A percentile compares a stretch with the other conserved stretches of the same genome.
Evolutionary conservation across 2,797 vertebrate genomes (phyloP).

Genomic region (Cyprinella venusta): DNA sequence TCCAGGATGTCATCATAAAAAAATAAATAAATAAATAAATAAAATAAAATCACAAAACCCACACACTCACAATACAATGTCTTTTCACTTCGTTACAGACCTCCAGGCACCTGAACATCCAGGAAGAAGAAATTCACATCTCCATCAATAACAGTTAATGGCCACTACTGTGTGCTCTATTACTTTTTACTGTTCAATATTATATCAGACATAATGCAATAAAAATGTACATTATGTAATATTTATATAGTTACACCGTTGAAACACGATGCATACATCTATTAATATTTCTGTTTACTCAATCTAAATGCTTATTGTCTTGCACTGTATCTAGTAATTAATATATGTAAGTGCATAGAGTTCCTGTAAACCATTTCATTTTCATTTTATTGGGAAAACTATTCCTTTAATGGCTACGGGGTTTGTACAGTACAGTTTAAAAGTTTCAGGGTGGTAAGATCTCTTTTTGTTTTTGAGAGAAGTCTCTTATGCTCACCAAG

Average conservation of each 20-base stretch:
- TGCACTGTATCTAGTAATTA: neutral
- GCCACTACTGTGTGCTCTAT: neutral
- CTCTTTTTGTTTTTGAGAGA: neutral
- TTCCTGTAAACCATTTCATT: neutral
- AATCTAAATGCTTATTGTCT: neutral
- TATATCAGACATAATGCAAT: neutral
- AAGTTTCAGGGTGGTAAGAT: neutral
- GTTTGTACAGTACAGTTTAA: neutral
- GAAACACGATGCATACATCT: neutral
- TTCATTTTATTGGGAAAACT: slow-evolving; percentile 1
- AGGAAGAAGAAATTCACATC: neutral
- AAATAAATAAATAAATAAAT: too few species aligned
- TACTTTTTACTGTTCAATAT: neutral
- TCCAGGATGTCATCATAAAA: neutral
- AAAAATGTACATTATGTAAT: neutral
- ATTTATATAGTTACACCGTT: neutral
- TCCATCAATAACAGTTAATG: neutral
- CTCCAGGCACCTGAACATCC: neutral
- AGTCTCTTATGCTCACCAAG: neutral
- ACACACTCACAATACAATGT: neutral
- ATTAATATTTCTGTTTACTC: neutral
- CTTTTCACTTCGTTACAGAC: neutral
- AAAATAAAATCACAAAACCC: neutral
- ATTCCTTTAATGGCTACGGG: neutral
- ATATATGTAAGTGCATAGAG: neutral